These are phyloP conservation scores for Alexandromys fortis DNA, from an alignment of 2,113 vertebrate genomes.

Conservation along the genomic window DNA sequence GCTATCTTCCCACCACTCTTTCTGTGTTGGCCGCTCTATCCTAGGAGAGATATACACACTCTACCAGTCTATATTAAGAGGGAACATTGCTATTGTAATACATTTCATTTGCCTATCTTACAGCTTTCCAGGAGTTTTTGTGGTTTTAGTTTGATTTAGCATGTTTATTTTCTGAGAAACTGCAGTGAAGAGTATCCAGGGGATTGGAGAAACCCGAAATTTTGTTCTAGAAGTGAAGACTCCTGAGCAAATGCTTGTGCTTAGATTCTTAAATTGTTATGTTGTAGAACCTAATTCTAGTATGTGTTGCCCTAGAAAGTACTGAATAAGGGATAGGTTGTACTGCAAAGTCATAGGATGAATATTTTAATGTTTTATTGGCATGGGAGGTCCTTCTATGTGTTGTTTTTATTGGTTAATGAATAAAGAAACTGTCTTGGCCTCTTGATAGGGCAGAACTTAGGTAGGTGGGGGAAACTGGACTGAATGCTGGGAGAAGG, in stretches of 20 bases:
- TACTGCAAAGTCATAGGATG: neutral
- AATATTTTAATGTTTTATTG: neutral
- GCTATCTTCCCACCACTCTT: neutral
- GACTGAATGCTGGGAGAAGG: too few relatives aligned
- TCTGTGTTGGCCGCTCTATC: neutral
- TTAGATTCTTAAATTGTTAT: neutral
- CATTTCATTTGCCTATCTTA: neutral
- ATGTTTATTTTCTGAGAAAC: constrained; percentile 11
- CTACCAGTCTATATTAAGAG: neutral
- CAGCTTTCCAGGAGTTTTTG: neutral
- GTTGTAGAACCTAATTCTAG: neutral
- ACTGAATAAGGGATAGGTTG: neutral
- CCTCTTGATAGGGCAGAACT: too few relatives aligned
- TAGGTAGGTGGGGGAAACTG: too few relatives aligned
- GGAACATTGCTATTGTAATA: neutral
- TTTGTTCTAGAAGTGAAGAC: neutral
- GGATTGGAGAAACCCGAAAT: neutral
- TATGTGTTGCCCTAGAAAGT: neutral
- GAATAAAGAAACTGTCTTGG: too few relatives aligned
- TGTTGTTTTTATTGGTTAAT: too few relatives aligned
- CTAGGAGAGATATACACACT: neutral
- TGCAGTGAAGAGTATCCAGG: neutral
- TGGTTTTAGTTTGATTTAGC: neutral
- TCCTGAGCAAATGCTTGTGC: neutral
- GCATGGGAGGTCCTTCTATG: too few relatives aligned